These are phyloP conservation scores for Gallinago media DNA, from an alignment of 2,113 vertebrate species.

Conservation along the genomic window DNA sequence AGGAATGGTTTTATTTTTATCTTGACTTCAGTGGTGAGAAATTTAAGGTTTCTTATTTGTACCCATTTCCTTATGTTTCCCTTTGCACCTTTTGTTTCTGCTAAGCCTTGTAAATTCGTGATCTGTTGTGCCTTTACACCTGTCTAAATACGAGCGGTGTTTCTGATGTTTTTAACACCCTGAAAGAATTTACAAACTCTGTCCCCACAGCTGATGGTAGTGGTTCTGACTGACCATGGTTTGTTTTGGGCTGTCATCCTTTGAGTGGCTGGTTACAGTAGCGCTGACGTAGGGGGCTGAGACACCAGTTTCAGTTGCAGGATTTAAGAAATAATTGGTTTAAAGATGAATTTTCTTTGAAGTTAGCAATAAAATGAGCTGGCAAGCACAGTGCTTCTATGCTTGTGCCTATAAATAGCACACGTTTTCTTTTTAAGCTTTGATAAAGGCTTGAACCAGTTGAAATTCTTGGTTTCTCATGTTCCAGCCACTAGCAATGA, in stretches of 20 bases:
- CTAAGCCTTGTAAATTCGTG: background rate
- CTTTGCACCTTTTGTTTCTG: background rate
- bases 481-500: conserved; percentile 30
- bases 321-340: conserved; percentile 7
- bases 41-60: background rate
- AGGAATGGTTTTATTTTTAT: conserved; percentile 4
- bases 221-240: background rate
- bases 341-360: background rate
- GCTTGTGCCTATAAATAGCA: conserved; percentile 12
- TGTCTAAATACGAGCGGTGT: conserved; percentile 28
- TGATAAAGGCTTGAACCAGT: conserved; percentile 2
- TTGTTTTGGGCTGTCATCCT: background rate
- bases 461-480: conserved; percentile 12
- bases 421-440: background rate
- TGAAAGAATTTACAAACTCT: background rate
- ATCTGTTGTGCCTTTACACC: background rate
- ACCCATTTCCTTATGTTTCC: background rate
- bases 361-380: conserved; percentile 7
- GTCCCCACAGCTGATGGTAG: background rate
- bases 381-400: background rate
- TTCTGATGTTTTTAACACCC: conserved; percentile 21
- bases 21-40: background rate
- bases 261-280: background rate
- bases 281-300: background rate
- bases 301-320: background rate